These are phyloP conservation scores for Cryptotis parvus DNA, from an alignment of 2,113 vertebrate species.

Conservation along the genomic window DNA sequence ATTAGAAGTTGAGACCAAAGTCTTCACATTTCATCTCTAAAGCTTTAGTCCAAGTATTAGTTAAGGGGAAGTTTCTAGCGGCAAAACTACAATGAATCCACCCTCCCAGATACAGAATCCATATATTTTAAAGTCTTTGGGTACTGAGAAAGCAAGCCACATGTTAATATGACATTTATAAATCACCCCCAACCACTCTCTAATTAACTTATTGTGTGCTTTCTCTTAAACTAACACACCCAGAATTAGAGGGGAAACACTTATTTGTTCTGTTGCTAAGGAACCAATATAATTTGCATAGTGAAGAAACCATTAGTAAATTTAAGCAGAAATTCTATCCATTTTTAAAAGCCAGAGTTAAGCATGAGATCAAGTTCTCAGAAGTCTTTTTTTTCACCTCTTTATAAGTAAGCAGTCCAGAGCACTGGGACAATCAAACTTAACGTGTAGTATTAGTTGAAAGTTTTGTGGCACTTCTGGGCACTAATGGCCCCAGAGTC, in stretches of 20 bases:
- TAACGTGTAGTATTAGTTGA: neutral
- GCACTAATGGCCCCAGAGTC: too few species aligned
- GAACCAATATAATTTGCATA: constrained; percentile 88
- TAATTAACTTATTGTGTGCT: constrained; percentile 90
- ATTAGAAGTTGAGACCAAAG: neutral
- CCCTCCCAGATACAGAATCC: constrained; percentile 75
- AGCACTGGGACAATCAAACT: constrained; percentile 54
- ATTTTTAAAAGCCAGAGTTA: constrained; percentile 86
- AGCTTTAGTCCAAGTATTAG: constrained; percentile 7
- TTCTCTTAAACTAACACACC: constrained; percentile 86
- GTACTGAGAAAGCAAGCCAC: constrained; percentile 82
- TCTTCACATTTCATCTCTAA: neutral
- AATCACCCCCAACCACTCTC: constrained; percentile 88
- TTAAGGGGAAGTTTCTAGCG: neutral
- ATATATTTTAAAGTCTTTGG: constrained; percentile 80
- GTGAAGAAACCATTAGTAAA: constrained; percentile 87
- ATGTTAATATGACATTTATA: constrained; percentile 91
- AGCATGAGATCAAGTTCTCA: constrained; percentile 85
- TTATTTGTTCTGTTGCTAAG: constrained; percentile 89
- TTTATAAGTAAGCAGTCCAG: constrained; percentile 75
- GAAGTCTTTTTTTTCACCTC: constrained; percentile 80
- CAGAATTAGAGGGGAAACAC: constrained; percentile 87
- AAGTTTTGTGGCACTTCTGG: neutral
- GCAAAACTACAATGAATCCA: constrained; percentile 53
- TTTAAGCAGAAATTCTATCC: constrained; percentile 86